Percentiles rank a stretch among this genome's conserved stretches.
phyloP scores from a whole-genome alignment of 2,113 vertebrate genomes.

The Okapia johnstoni region DNA sequence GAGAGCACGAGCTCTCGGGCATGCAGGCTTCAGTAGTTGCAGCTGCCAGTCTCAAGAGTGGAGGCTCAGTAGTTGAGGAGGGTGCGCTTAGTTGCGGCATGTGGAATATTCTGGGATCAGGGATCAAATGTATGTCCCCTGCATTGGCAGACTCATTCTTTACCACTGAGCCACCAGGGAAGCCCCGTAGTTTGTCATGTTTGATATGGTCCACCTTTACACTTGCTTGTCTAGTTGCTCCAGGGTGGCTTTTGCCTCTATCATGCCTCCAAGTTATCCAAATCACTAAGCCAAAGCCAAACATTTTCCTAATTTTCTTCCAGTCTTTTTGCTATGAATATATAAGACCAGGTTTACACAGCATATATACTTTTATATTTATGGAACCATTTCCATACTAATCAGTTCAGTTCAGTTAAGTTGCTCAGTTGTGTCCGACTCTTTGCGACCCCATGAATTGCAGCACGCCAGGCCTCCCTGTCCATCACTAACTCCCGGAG shows the following conservation, averaged over 20 bases:
- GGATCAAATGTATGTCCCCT: background rate
- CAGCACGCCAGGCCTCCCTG: too few relatives aligned
- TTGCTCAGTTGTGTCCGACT: too few relatives aligned
- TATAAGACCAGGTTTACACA: background rate
- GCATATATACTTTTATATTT: background rate
- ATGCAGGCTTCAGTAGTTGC: background rate
- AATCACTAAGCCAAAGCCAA: background rate
- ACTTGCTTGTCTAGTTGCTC: background rate
- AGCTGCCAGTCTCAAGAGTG: background rate
- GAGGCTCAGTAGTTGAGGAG: background rate
- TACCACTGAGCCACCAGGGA: background rate
- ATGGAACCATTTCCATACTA: background rate
- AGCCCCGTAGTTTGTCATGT: background rate
- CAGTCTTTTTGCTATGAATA: background rate
- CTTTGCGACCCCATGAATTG: too few relatives aligned
- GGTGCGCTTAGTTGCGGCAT: background rate
- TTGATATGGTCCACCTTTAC: background rate
- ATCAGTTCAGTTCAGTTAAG: background rate
- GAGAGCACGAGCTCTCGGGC: rapidly evolving
- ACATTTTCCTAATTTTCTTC: background rate
- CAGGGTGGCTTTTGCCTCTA: background rate
- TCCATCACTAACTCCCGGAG: too few relatives aligned
- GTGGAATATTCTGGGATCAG: background rate
- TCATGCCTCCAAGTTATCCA: background rate
- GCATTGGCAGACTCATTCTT: background rate